Evolutionary conservation across 2,888 invertebrate species (phyloP), one percentile per base, ranked within the genome.

Genomic region (Agrochola litura): DNA sequence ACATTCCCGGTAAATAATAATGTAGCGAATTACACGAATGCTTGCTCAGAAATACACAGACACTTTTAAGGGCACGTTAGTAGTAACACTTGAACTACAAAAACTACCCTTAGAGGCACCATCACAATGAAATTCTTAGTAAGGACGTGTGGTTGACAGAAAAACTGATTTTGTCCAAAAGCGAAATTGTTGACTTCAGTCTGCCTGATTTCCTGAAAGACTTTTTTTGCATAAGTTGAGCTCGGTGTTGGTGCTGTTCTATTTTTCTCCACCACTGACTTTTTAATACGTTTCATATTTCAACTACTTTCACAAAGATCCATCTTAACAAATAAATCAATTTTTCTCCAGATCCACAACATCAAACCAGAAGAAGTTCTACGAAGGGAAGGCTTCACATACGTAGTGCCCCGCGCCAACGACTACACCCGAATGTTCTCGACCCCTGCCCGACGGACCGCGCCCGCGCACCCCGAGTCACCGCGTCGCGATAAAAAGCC

Each of bases 371-470:
- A 96, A 76, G 96, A 96, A 71, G 85, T 92, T 0, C 86, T 96
- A 2, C 91, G 95, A 9, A 92, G 95, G 37, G 95, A 95, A 82
- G 94, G 95, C 0, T 95, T 98, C 75, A 97, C 97, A 64, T 98
- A 97, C 92, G 97, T 97, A 84, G 95, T 97, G 87, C 97, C 98
- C 8, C 97, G 97, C 14, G 95, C 94, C 65, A 96, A 96, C 91
- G 97, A 97, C 91, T 97, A 97, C 93, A 95, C 96, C 86, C 95
- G 97, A 63, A 96, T 97, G 96, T 97, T 97, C 90, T 96, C 96
- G 0, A 94, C 96, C 78, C 94, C 97, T 46, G 95, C 94, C 49
- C 95, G 95, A 0, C 94, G 95, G 77, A 87, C 95, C 1, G 97
- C 95, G 78, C 94, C 96, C 77, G 93, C 95, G 82, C 95, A 94